Conservation (phyloP, 1,140 invertebrate genomes). For the Alviniconcha marisindica region DNA sequence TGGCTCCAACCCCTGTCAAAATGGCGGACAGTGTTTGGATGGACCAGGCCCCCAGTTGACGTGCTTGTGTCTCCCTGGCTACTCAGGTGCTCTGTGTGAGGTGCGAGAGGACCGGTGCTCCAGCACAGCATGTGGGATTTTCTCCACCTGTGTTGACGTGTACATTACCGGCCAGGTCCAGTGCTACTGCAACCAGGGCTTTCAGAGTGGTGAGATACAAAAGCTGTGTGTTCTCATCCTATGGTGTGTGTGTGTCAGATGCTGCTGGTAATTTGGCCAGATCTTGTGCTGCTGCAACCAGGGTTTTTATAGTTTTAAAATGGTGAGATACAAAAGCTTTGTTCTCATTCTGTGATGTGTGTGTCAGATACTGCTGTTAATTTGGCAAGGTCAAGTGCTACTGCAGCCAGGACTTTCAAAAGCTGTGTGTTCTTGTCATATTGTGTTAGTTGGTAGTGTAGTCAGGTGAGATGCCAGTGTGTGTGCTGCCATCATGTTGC, state of each 20-base stretch:
- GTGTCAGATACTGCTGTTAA: no score
- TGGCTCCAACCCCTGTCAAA: slow-evolving; percentile 16
- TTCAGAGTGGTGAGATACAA: neutral
- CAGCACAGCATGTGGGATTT: neutral
- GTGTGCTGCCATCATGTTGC: no score
- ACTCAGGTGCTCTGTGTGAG: slow-evolving; percentile 12
- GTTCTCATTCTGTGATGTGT: no score
- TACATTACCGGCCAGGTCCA: neutral
- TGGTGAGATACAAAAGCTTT: no score
- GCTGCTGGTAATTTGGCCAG: no score
- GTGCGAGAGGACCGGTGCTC: neutral
- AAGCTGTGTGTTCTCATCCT: neutral
- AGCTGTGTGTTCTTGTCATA: neutral
- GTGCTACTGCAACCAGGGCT: slow-evolving; percentile 26
- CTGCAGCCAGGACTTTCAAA: slow-evolving; percentile 20
- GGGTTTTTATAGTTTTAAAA: no score
- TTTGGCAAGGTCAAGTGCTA: neutral
- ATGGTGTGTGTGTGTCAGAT: neutral
- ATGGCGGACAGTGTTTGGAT: slow-evolving; percentile 23
- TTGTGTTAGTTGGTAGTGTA: no score
- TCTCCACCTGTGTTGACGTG: slow-evolving; percentile 24
- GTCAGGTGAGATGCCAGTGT: no score
- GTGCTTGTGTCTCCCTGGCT: slow-evolving; percentile 20
- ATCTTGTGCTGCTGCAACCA: neutral
- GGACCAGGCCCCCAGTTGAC: neutral